Evolutionary conservation across 1,140 invertebrate species (phyloP).

Genomic region (Diorhabda carinulata): DNA sequence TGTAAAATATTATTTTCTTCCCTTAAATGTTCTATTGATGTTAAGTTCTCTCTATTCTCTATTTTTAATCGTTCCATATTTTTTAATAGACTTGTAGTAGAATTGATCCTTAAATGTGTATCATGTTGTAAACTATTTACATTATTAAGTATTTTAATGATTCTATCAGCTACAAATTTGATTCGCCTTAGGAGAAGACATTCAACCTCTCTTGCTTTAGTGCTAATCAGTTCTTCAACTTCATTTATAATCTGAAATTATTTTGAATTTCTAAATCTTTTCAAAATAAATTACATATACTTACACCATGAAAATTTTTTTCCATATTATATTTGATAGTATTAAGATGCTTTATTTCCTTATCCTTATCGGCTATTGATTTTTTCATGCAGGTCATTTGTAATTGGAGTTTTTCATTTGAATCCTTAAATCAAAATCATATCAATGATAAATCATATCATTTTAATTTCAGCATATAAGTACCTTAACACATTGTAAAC

Average conservation of each 20-base stretch:
- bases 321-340: constrained; percentile 16
- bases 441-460: constrained; percentile 8
- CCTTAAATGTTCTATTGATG: constrained; percentile 22
- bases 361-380: constrained; percentile 24
- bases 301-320: constrained; percentile 23
- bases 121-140: constrained; percentile 26
- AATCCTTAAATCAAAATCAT: constrained; percentile 21
- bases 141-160: constrained; percentile 20
- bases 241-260: constrained; percentile 24
- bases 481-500: constrained; percentile 27
- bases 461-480: not conserved
- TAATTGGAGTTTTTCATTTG: constrained; percentile 21
- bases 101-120: constrained; percentile 23
- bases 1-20: constrained; percentile 26
- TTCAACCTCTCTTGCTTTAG: constrained; percentile 21
- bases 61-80: constrained; percentile 24
- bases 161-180: constrained; percentile 11
- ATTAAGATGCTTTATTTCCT: constrained; percentile 21
- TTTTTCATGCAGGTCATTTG: constrained; percentile 22
- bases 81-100: constrained; percentile 21
- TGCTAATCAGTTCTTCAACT: constrained; percentile 19
- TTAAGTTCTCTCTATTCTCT: constrained; percentile 21
- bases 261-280: constrained; percentile 6
- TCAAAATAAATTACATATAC: constrained; percentile 4
- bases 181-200: constrained; percentile 21